phyloP scores from a whole-genome alignment of 2,113 vertebrate genomes.

The Grallaria varia region DNA sequence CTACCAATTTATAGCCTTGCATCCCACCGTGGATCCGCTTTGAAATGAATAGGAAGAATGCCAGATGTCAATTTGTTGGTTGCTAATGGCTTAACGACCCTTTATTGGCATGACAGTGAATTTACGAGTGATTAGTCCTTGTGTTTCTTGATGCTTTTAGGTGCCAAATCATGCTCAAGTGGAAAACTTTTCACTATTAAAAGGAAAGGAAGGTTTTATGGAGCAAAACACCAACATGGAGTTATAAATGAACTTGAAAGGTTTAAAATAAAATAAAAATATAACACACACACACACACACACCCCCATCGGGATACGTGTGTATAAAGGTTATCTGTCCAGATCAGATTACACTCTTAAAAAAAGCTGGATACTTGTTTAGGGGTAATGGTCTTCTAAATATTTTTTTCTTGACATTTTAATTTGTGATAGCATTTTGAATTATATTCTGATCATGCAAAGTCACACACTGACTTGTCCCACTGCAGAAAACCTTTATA shows the following conservation, averaged over 20 bases:
- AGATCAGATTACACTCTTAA: not conserved
- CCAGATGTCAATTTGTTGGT: not conserved
- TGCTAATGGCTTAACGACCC: not conserved
- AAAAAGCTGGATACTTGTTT: not conserved
- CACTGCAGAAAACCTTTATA: not conserved
- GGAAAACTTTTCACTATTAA: not conserved
- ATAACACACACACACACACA: no score
- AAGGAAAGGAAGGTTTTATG: not conserved
- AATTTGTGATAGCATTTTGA: not conserved
- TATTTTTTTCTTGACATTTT: not conserved
- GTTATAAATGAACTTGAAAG: not conserved
- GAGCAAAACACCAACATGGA: not conserved
- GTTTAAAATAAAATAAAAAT: not conserved
- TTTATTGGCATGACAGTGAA: not conserved
- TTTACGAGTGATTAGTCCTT: not conserved
- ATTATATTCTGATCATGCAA: not conserved
- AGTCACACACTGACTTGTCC: not conserved
- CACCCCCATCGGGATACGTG: no score
- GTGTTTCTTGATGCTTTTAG: not conserved
- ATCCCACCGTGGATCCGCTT: not conserved
- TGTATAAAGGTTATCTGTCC: not conserved
- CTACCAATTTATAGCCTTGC: not conserved
- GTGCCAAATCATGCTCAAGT: not conserved
- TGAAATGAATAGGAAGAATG: slow-evolving; percentile 8
- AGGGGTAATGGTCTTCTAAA: not conserved